Evolutionary conservation across 2,888 invertebrate genomes (phyloP).

Genomic region (Eudemis profundana): DNA sequence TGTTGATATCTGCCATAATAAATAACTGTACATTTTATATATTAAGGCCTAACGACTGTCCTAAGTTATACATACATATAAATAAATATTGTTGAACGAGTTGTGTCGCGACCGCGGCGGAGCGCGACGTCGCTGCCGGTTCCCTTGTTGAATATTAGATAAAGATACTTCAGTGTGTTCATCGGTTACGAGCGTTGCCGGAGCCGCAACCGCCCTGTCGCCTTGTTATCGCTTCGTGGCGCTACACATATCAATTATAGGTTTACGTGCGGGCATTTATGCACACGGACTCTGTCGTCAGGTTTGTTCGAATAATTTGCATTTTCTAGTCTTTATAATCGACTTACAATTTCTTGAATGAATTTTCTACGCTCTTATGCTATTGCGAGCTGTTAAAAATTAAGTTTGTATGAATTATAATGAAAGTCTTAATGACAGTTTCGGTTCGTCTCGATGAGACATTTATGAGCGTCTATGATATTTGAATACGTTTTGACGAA

Average conservation of each 20-base stretch:
- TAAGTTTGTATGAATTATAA: slow-evolving; percentile 37
- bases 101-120: slow-evolving; percentile 62
- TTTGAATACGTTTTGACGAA: slow-evolving; percentile 54
- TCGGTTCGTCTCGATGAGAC: slow-evolving; percentile 57
- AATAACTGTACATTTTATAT: slow-evolving; percentile 80
- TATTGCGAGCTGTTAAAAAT: slow-evolving; percentile 41
- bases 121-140: slow-evolving; percentile 53
- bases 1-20: slow-evolving; percentile 85
- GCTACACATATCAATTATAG: slow-evolving; percentile 75
- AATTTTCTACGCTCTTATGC: slow-evolving; percentile 46
- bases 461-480: slow-evolving; percentile 61
- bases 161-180: slow-evolving; percentile 70
- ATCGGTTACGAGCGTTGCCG: slow-evolving; percentile 52
- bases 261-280: slow-evolving; percentile 62
- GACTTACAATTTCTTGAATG: slow-evolving; percentile 65
- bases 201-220: slow-evolving; percentile 53
- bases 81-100: slow-evolving; percentile 71
- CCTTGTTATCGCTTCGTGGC: slow-evolving; percentile 58
- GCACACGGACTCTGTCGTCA: slow-evolving; percentile 55
- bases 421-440: slow-evolving; percentile 48
- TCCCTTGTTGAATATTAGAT: slow-evolving; percentile 66
- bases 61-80: slow-evolving; percentile 67
- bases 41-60: slow-evolving; percentile 84
- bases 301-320: slow-evolving; percentile 75
- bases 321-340: slow-evolving; percentile 82